These are phyloP conservation scores for Tipula confusa DNA, from an alignment of 2,888 invertebrate species.

Conservation along the genomic window DNA sequence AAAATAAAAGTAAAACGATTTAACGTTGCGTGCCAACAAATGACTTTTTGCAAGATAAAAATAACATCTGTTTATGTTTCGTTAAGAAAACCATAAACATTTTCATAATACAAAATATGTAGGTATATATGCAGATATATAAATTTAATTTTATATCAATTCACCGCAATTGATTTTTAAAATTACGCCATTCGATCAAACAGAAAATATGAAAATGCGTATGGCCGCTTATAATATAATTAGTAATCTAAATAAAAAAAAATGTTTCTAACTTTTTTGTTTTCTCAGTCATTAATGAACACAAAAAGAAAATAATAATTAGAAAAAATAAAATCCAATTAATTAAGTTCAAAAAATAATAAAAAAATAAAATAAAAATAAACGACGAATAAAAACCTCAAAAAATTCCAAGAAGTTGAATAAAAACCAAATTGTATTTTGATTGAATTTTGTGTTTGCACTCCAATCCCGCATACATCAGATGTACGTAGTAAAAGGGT, in stretches of 20 bases:
- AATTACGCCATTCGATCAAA: not conserved
- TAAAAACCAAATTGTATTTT: not conserved
- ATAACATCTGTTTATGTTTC: not conserved
- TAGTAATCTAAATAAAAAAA: not conserved
- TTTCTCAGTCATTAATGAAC: not conserved
- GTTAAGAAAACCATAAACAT: no score
- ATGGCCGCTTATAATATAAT: not conserved
- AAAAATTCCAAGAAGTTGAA: not conserved
- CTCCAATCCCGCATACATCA: not conserved
- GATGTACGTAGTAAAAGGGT: not conserved
- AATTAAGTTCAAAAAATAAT: not conserved
- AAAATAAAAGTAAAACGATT: no score
- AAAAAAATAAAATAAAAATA: not conserved
- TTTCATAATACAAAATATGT: no score
- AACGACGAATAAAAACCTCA: slow-evolving; percentile 8
- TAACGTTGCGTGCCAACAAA: not conserved
- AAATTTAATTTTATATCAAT: not conserved
- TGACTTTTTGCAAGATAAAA: not conserved
- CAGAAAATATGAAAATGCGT: not conserved
- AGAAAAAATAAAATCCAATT: slow-evolving; percentile 8
- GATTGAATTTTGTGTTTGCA: not conserved
- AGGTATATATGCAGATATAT: no score
- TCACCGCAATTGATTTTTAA: not conserved
- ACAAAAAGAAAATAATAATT: not conserved
- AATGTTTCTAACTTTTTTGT: not conserved